Conservation (phyloP, 2,888 invertebrate species). For the Cremastinae sp. region DNA sequence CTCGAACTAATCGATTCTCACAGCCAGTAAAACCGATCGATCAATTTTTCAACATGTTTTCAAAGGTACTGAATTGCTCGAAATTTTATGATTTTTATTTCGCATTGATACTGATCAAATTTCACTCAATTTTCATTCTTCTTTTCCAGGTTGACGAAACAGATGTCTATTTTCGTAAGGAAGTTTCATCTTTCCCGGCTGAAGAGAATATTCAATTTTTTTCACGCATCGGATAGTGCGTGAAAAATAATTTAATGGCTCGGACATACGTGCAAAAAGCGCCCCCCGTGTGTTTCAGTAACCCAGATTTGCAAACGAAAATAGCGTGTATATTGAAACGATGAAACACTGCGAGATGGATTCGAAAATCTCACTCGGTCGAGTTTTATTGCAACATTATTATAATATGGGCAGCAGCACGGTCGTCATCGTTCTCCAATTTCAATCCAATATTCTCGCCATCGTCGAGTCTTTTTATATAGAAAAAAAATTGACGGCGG, state of each 20-base stretch:
- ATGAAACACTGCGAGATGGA: conserved; percentile 32
- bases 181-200: too few species aligned
- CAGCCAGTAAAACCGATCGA: too few species aligned
- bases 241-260: conserved; percentile 9
- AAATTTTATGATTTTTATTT: too few species aligned
- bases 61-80: too few species aligned
- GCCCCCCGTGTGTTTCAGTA: conserved; percentile 70
- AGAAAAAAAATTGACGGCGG: background rate
- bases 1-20: too few species aligned
- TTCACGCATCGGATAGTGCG: background rate
- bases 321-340: conserved; percentile 69
- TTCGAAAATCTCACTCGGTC: conserved; percentile 28
- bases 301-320: conserved; percentile 76
- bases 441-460: conserved; percentile 3
- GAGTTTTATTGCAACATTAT: conserved; percentile 54
- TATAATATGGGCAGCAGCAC: conserved; percentile 4
- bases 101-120: too few species aligned
- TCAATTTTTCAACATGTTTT: too few species aligned
- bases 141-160: too few species aligned
- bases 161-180: too few species aligned
- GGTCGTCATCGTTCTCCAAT: background rate
- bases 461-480: background rate
- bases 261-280: conserved; percentile 20
- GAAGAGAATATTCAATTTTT: background rate
- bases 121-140: too few species aligned